Conservation (phyloP, 2,888 invertebrate genomes). For the Brachypalpus laphriformis region DNA sequence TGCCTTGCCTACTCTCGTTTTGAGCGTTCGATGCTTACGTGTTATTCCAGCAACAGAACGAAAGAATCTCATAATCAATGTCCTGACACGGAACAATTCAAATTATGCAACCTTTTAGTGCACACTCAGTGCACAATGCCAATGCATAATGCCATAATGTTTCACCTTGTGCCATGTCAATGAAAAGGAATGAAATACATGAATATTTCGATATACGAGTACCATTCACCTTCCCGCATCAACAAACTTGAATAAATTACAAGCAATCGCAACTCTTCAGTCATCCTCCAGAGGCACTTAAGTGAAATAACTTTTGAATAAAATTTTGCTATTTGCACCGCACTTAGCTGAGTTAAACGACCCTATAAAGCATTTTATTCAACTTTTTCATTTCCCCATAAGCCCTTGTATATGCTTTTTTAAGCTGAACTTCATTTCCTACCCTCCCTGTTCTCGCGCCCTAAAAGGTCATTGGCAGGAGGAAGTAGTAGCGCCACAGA, state of each 20-base stretch:
- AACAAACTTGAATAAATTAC: constrained; percentile 14
- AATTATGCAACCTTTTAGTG: too few relatives aligned
- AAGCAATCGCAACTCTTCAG: constrained; percentile 20
- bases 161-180: not conserved
- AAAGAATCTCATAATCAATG: too few relatives aligned
- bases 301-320: constrained; percentile 38
- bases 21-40: too few relatives aligned
- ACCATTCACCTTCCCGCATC: not conserved
- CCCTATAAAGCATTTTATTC: constrained; percentile 48
- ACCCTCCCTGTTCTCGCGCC: not conserved
- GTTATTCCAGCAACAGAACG: too few relatives aligned
- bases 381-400: constrained; percentile 16
- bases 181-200: not conserved
- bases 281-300: not conserved
- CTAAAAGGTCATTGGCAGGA: constrained; percentile 42
- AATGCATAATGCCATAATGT: not conserved
- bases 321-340: constrained; percentile 53
- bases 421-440: constrained; percentile 2
- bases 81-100: too few relatives aligned
- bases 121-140: not conserved
- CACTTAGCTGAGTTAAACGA: constrained; percentile 53
- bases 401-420: not conserved
- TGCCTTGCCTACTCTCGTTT: too few relatives aligned
- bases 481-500: constrained; percentile 16
- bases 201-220: constrained; percentile 13